Evolutionary conservation across 2,797 vertebrate species (phyloP).

Genomic region (Clamator glandarius): DNA sequence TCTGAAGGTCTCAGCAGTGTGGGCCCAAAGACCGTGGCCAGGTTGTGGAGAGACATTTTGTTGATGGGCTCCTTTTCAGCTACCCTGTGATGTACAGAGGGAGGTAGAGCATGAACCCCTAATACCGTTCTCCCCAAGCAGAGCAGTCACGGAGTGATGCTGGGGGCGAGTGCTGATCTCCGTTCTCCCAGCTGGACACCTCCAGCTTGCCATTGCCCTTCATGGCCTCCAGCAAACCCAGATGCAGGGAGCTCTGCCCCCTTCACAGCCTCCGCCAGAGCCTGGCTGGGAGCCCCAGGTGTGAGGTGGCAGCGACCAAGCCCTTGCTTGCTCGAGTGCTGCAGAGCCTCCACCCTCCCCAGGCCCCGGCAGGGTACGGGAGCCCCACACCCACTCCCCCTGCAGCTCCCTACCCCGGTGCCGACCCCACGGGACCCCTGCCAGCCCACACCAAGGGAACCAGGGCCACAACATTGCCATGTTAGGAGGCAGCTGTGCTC

Average conservation of each 20-base stretch:
- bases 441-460: slow-evolving; percentile 12
- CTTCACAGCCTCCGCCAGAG: background rate
- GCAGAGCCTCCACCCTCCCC: background rate
- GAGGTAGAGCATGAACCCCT: background rate
- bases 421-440: background rate
- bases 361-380: background rate
- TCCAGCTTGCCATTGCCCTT: background rate
- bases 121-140: rapidly evolving
- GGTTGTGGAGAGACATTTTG: slow-evolving; percentile 99
- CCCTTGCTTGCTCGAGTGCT: background rate
- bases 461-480: slow-evolving; percentile 25
- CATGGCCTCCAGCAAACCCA: background rate
- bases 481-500: slow-evolving; percentile 58
- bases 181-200: background rate
- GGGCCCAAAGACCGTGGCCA: slow-evolving; percentile 97
- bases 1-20: slow-evolving; percentile 97
- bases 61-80: slow-evolving; percentile 98
- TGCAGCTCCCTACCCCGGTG: background rate
- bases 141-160: rapidly evolving
- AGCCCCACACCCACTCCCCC: background rate
- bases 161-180: rapidly evolving
- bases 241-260: slow-evolving; percentile 61
- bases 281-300: slow-evolving; percentile 33
- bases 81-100: slow-evolving; percentile 80
- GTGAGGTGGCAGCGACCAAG: slow-evolving; percentile 56